phyloP scores from a whole-genome alignment of 2,888 invertebrate species.

The Philopedon plagiatum region DNA sequence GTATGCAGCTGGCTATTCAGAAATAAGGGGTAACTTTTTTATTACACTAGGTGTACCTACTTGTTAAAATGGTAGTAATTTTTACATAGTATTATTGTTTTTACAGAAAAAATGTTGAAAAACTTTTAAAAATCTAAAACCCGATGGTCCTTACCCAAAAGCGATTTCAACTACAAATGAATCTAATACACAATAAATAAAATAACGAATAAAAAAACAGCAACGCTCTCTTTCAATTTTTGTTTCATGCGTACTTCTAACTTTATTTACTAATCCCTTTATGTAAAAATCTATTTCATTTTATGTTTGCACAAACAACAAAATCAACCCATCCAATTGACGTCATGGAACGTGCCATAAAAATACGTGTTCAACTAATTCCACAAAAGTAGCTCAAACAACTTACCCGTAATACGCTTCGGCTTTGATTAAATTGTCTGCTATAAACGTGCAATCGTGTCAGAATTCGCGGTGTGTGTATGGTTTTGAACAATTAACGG shows the following conservation, averaged over 20 bases:
- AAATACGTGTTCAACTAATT: constrained; percentile 40
- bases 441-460: constrained; percentile 41
- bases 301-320: constrained; percentile 29
- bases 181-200: no score
- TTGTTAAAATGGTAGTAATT: no score
- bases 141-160: no score
- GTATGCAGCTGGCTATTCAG: no score
- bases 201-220: no score
- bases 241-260: background rate
- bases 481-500: constrained; percentile 34
- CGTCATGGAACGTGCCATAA: constrained; percentile 42
- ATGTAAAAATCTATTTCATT: constrained; percentile 24
- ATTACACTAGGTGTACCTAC: no score
- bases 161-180: no score
- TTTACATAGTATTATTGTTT: no score
- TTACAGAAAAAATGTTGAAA: no score
- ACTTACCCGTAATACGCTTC: constrained; percentile 39
- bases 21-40: no score
- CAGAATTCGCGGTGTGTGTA: constrained; percentile 25
- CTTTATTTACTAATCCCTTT: constrained; percentile 5
- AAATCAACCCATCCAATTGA: constrained; percentile 35
- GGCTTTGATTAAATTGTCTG: constrained; percentile 41
- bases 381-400: constrained; percentile 44
- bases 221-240: background rate
- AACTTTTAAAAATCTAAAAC: no score